Base-by-base conservation (phyloP, 1,140 invertebrate genomes). In the Drosophila ananassae region DNA sequence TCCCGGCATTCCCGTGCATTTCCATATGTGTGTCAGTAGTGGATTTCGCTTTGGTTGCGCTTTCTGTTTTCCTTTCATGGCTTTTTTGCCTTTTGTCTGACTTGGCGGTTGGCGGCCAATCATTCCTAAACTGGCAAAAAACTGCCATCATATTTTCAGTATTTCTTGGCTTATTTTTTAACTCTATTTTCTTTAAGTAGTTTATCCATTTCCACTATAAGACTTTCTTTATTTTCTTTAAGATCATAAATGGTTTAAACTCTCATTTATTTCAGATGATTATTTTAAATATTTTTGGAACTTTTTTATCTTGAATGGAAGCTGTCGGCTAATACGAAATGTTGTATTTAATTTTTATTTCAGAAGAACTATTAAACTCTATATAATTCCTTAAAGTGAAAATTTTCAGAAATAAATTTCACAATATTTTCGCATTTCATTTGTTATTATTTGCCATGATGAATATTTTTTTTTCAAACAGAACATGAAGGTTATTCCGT, bases 1-100 rank as follows among this genome's bases (percentile, higher is more conserved):
- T 13, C 22, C 48, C 57, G 46, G 39, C 13, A 37, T 60, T 51
- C 44, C 46, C 48, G 34, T 10, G 34, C 34, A 39, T 73, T 62
- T 63, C 62, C 77, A 77, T 61, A 73, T 85, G 81, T 85, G 73
- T 84, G 81, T 80, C 81, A 84, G 81, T 80, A 81, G 81, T 73
- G 52, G 67, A 60, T 64, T 85, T 66, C 72, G 63, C 66, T 68
- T 59, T 58, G 62, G 46, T 54, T 84, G 76, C 79, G 67, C 64
- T 71, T 75, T 83, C 67, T 63, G 47, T 52, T 72, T 61, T 60
- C 58, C 53, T 73, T 64, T 47, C 69, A 66, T 48, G 50, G 61
- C 64, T 79, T 69, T 67, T 62, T 62, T 41, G 13, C 7, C 8
- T 25, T 32, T 66, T 58, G 34, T 74, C 63, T 73, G 51, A 72